These are phyloP conservation scores for Rana temporaria DNA, from an alignment of 2,113 vertebrate species.

Conservation along the genomic window DNA sequence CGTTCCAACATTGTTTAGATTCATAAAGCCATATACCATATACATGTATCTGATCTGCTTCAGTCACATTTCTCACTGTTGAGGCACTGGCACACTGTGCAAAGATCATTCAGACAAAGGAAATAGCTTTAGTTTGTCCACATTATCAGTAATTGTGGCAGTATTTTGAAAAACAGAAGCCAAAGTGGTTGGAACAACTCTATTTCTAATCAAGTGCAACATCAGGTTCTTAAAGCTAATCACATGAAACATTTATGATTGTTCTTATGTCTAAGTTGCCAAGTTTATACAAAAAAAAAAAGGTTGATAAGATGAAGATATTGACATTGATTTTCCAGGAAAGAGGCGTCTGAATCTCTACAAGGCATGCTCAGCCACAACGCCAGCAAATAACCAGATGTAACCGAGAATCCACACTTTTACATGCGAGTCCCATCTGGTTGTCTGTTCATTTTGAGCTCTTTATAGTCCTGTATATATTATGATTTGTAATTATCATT, in stretches of 20 bases:
- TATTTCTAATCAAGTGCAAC: constrained; percentile 11
- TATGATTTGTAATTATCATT: too few relatives aligned
- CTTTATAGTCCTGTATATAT: too few relatives aligned
- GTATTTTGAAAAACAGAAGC: constrained; percentile 72
- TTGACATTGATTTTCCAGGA: too few relatives aligned
- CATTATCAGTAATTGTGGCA: constrained; percentile 72
- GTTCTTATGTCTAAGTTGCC: not conserved
- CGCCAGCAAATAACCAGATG: too few relatives aligned
- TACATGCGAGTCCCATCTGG: too few relatives aligned
- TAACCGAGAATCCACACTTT: too few relatives aligned
- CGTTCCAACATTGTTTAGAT: constrained; percentile 67
- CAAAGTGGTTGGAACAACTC: constrained; percentile 66
- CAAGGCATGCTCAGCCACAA: too few relatives aligned
- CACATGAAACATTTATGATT: not conserved
- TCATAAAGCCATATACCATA: constrained; percentile 70
- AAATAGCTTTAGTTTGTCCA: constrained; percentile 68
- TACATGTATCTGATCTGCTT: constrained; percentile 70
- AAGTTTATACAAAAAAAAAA: not conserved
- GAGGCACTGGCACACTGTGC: constrained; percentile 74
- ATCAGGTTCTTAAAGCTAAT: constrained; percentile 26
- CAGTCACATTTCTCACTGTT: constrained; percentile 73
- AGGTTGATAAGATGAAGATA: too few relatives aligned
- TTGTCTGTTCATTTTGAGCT: too few relatives aligned
- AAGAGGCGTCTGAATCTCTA: too few relatives aligned
- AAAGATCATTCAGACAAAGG: constrained; percentile 73